A percentile compares a stretch with the other conserved stretches of the same genome.
phyloP scores from a whole-genome alignment of 2,113 vertebrate genomes.

The Gambusia affinis region DNA sequence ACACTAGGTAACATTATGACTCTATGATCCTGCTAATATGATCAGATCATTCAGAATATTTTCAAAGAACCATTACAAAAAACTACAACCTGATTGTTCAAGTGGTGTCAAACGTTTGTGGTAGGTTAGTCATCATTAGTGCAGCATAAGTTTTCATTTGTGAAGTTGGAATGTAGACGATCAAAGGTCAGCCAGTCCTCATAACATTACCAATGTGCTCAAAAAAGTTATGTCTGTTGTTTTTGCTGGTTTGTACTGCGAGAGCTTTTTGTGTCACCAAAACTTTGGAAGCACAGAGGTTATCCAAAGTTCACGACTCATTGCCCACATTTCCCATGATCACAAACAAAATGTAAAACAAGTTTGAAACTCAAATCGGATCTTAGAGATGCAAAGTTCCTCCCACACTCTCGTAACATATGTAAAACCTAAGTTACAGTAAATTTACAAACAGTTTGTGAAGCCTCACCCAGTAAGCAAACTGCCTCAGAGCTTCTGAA shows the following conservation, averaged over 20 bases:
- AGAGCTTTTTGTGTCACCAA: too few species aligned
- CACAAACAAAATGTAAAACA: too few species aligned
- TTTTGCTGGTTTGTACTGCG: too few species aligned
- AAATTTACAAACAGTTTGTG: background rate
- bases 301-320: background rate
- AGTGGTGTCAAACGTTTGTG: background rate
- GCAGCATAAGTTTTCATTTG: background rate
- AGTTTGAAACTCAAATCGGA: too few species aligned
- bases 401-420: background rate
- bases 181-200: background rate
- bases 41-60: background rate
- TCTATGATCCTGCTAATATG: background rate
- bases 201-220: too few species aligned
- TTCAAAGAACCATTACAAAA: background rate
- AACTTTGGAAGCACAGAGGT: background rate
- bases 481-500: slow-evolving; percentile 9
- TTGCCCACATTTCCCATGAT: background rate
- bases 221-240: too few species aligned
- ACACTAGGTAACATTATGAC: background rate
- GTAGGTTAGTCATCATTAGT: background rate
- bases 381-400: background rate
- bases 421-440: too few species aligned
- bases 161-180: background rate
- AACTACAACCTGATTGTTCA: background rate
- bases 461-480: slow-evolving; percentile 6